phyloP scores from a whole-genome alignment of 2,797 vertebrate species.

The Sus cebifrons region DNA sequence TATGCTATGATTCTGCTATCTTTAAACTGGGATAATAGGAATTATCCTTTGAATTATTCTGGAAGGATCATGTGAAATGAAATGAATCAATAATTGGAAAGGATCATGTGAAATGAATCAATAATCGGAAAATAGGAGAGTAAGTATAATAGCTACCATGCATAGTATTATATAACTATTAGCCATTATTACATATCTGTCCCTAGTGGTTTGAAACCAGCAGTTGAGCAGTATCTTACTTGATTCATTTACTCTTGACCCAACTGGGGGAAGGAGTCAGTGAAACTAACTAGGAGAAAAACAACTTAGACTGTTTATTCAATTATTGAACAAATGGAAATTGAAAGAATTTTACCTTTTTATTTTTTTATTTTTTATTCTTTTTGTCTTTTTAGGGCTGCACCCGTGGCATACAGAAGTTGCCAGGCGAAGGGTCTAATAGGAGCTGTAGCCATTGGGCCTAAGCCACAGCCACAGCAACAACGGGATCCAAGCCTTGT shows the following conservation, averaged over 20 bases:
- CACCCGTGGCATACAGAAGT: too few relatives aligned
- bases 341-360: slow-evolving; percentile 5
- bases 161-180: neutral
- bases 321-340: neutral
- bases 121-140: neutral
- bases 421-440: too few relatives aligned
- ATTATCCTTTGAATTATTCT: neutral
- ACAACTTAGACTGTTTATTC: neutral
- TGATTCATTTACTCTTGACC: neutral
- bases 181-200: neutral
- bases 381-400: too few relatives aligned
- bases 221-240: neutral
- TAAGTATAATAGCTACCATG: neutral
- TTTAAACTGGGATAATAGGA: slow-evolving; percentile 36
- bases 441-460: too few relatives aligned
- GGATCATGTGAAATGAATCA: neutral
- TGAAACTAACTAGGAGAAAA: neutral
- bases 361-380: too few relatives aligned
- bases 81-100: slow-evolving; percentile 13
- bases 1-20: slow-evolving; percentile 1
- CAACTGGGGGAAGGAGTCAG: neutral
- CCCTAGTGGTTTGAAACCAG: neutral
- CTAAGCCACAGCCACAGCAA: too few relatives aligned
- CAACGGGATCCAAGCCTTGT: too few relatives aligned
- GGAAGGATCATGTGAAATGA: neutral